phyloP scores from a whole-genome alignment of 1,140 invertebrate genomes.

The Drosophila erecta region DNA sequence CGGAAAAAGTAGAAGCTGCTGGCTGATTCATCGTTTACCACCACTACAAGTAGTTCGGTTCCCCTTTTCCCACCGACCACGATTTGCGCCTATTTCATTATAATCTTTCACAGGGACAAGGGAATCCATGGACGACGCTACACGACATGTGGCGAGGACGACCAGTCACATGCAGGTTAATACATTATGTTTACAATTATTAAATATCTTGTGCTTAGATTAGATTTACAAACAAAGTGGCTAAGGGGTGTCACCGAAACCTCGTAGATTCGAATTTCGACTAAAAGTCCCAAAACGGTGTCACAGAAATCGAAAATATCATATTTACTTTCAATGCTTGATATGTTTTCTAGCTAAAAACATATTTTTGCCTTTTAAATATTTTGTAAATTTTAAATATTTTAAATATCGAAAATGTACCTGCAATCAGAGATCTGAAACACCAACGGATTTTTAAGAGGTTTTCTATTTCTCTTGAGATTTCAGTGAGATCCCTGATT shows the following conservation, averaged over 20 bases:
- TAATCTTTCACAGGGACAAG: slow-evolving; percentile 88
- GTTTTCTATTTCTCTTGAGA: background rate
- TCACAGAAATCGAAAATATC: background rate
- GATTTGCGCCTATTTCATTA: background rate
- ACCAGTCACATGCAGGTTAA: slow-evolving; percentile 89
- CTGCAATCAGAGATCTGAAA: too few species aligned
- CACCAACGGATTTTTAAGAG: background rate
- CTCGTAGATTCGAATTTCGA: background rate
- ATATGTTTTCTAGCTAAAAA: background rate
- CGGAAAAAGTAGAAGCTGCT: too few species aligned
- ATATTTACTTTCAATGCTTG: too few species aligned
- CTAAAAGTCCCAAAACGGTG: background rate
- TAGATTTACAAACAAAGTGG: slow-evolving; percentile 10
- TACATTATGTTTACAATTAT: slow-evolving; percentile 24
- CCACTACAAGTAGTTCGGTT: too few species aligned
- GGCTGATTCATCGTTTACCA: slow-evolving; percentile 1
- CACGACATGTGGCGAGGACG: slow-evolving; percentile 89
- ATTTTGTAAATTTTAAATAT: too few species aligned
- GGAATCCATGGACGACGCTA: slow-evolving; percentile 89
- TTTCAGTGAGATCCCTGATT: slow-evolving; percentile 1
- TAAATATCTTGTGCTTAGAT: slow-evolving; percentile 23
- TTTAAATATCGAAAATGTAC: too few species aligned
- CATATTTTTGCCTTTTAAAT: too few species aligned
- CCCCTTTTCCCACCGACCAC: background rate
- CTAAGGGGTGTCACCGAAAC: slow-evolving; percentile 7